phyloP scores from a whole-genome alignment of 2,888 invertebrate species.

The Ophioninae sp. region DNA sequence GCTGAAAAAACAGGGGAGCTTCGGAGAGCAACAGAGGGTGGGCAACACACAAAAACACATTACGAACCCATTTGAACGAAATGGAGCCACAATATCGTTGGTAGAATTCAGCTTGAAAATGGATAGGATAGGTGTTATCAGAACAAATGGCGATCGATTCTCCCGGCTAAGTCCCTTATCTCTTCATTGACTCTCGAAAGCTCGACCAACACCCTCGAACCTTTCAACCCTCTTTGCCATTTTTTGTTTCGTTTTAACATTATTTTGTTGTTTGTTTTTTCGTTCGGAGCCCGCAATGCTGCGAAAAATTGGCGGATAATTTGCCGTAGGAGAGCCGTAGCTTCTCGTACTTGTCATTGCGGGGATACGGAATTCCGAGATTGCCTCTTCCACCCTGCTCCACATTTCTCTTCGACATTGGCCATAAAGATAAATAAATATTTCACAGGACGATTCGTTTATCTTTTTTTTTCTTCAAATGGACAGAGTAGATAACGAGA shows the following conservation, averaged over 20 bases:
- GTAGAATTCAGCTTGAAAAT: slow-evolving; percentile 42
- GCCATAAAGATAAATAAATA: neutral
- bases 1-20: slow-evolving; percentile 19
- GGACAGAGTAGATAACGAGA: too few species aligned
- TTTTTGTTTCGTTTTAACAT: slow-evolving; percentile 28
- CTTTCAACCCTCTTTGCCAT: slow-evolving; percentile 22
- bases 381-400: neutral
- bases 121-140: slow-evolving; percentile 60
- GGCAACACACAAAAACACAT: slow-evolving; percentile 41
- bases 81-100: slow-evolving; percentile 59
- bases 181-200: slow-evolving; percentile 59
- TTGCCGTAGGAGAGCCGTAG: neutral
- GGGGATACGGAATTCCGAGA: neutral
- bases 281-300: neutral
- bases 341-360: neutral
- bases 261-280: neutral
- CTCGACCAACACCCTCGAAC: slow-evolving; percentile 36
- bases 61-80: slow-evolving; percentile 57
- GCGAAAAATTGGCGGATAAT: neutral
- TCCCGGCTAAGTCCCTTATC: slow-evolving; percentile 59
- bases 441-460: too few species aligned
- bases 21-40: slow-evolving; percentile 19
- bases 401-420: neutral
- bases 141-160: slow-evolving; percentile 64
- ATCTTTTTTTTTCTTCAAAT: neutral